These are phyloP conservation scores for Spicauda simplicius DNA, from an alignment of 2,888 invertebrate species.

Conservation along the genomic window DNA sequence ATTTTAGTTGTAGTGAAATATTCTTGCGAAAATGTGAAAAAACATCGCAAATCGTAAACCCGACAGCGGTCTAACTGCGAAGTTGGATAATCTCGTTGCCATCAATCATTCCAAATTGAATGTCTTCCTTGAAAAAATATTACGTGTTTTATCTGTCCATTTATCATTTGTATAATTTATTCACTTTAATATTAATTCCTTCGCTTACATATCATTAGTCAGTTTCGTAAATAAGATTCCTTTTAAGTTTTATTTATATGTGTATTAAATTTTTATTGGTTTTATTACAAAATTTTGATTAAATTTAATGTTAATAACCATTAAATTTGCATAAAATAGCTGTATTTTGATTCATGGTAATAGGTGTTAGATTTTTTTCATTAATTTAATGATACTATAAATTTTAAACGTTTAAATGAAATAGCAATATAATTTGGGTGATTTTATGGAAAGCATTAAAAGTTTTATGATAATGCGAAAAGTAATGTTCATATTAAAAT, in stretches of 20 bases:
- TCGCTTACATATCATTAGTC: slow-evolving; percentile 4
- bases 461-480: no score
- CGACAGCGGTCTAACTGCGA: slow-evolving; percentile 3
- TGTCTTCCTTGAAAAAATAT: slow-evolving; percentile 42
- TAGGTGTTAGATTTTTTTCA: neutral
- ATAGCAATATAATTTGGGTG: no score
- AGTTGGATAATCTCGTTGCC: slow-evolving; percentile 27
- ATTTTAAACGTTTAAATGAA: no score
- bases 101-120: slow-evolving; percentile 48
- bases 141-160: slow-evolving; percentile 40
- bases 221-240: slow-evolving; percentile 6
- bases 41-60: neutral
- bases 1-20: no score
- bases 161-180: slow-evolving; percentile 25
- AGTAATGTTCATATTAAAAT: no score
- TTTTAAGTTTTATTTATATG: slow-evolving; percentile 9
- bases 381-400: no score
- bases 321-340: neutral
- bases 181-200: slow-evolving; percentile 15
- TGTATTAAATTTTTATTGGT: neutral
- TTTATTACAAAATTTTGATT: slow-evolving; percentile 9
- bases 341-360: neutral
- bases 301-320: neutral
- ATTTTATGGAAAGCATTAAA: no score
- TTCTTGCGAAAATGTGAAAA: neutral